Evolutionary conservation across 53 echinoderm and acorn worm genomes (phyloP), one percentile per base, ranked within the genome.

Genomic region (Holothuria scabra): DNA sequence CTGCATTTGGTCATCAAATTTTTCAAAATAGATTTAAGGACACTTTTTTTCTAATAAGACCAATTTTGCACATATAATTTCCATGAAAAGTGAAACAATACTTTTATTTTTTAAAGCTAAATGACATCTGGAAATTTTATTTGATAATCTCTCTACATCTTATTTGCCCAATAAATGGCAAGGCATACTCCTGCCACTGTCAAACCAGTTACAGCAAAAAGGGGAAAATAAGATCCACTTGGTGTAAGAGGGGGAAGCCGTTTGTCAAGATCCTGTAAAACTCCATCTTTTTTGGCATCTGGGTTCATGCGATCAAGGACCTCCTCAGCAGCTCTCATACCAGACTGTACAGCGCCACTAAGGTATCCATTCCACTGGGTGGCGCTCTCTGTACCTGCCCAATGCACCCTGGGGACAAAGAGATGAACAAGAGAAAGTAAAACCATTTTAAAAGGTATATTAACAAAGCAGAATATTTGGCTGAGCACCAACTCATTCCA

Each of bases 361-460:
- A 96, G 61, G 80, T 88, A 96, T 21, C 97, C 97, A 66, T 28
- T 65, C 86, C 92, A 92, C 4, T 88, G 85, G 2, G 97, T 94
- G 29, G 97, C 93, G 3, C 93, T 92, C 82, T 96, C 97, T 3
- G 97, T 94, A 1, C 97, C 97, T 9, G 97, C 97, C 97, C 96
- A 96, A 60, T 96, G 93, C 12, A 96, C 84, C 58, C 97, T 96
- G 86, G 16, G 29, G 28, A 22, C 8, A 10, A 4, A 52, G 18
- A 12, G 18, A 18, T 52, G 48, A 52, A 41, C 41, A 41, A 41
- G 41, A 41, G 6, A 41, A 2, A 41, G n/a, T n/a, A n/a, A n/a
- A n/a, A n/a, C n/a, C n/a, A n/a, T n/a, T n/a, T n/a, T n/a, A n/a
- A n/a, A n/a, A n/a, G n/a, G n/a, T n/a, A n/a, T n/a, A n/a, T n/a